These are phyloP conservation scores for Lutraria rhynchaena DNA, from an alignment of 1,140 invertebrate species.

Conservation along the genomic window DNA sequence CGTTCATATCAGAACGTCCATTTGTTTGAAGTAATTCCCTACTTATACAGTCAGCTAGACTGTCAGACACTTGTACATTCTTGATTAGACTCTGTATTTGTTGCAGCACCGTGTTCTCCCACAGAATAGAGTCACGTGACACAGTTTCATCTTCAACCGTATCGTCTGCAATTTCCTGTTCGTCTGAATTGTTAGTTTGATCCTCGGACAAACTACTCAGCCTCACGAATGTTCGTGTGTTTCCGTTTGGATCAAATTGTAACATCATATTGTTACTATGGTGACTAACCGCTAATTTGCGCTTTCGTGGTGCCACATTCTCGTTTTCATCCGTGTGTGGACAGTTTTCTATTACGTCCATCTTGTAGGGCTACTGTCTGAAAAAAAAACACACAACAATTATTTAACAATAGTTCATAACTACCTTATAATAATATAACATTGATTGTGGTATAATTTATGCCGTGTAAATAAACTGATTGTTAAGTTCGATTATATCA, in stretches of 20 bases:
- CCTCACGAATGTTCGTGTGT: not conserved
- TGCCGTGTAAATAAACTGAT: not conserved
- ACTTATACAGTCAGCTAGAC: constrained; percentile 24
- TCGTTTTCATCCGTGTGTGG: not conserved
- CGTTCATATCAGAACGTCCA: not conserved
- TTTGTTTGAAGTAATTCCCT: not conserved
- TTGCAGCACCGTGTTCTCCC: constrained; percentile 23
- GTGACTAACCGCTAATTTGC: constrained; percentile 12
- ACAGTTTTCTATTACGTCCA: not conserved
- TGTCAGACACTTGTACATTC: constrained; percentile 44
- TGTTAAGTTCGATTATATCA: not conserved
- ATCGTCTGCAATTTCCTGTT: not conserved
- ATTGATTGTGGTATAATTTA: not conserved
- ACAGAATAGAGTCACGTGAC: not conserved
- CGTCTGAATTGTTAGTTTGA: not conserved
- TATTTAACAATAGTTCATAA: not conserved
- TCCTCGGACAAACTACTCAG: constrained; percentile 15
- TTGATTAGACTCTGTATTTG: constrained; percentile 36
- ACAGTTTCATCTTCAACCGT: not conserved
- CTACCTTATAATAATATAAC: not conserved
- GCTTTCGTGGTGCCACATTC: not conserved
- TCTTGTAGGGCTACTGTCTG: not conserved
- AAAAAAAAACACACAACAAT: not conserved
- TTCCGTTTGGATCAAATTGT: constrained; percentile 16
- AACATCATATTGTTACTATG: not conserved